These are phyloP conservation scores for Tethea ocularis DNA, from an alignment of 2,888 invertebrate species.

Conservation along the genomic window DNA sequence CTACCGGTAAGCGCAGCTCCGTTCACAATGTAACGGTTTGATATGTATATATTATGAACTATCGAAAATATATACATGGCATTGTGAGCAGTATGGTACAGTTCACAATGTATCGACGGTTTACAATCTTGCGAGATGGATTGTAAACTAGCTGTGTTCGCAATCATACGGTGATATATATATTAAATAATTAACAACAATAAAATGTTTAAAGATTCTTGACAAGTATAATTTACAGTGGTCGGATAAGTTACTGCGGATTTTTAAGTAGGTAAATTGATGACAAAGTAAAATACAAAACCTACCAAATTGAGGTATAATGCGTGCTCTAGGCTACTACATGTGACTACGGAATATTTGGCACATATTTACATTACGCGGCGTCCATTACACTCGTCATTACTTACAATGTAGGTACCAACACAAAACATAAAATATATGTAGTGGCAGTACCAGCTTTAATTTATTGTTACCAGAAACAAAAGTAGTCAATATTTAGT, in stretches of 20 bases:
- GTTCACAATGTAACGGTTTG: no score
- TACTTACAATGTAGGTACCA: slow-evolving; percentile 9
- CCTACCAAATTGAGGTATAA: background rate
- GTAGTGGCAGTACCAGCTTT: background rate
- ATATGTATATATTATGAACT: no score
- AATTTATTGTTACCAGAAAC: background rate
- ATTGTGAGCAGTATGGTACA: no score
- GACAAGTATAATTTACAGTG: background rate
- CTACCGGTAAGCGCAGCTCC: no score
- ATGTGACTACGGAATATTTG: slow-evolving; percentile 77
- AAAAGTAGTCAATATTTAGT: background rate
- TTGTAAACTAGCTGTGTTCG: no score
- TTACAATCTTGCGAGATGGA: no score
- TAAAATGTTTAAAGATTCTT: background rate
- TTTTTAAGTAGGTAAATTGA: background rate
- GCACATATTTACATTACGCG: slow-evolving; percentile 59
- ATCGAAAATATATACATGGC: no score
- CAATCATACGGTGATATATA: no score
- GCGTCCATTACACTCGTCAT: slow-evolving; percentile 41
- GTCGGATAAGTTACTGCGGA: background rate
- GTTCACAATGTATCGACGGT: no score
- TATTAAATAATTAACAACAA: no score
- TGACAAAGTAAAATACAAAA: background rate
- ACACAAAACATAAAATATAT: no score
- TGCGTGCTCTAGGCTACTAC: slow-evolving; percentile 50